A percentile compares a stretch with the other conserved stretches of the same genome.
These are phyloP conservation scores for Hemicentrotus pulcherrimus DNA, from an alignment of 35 echinoderm and acorn worm species.

Conservation along the genomic window DNA sequence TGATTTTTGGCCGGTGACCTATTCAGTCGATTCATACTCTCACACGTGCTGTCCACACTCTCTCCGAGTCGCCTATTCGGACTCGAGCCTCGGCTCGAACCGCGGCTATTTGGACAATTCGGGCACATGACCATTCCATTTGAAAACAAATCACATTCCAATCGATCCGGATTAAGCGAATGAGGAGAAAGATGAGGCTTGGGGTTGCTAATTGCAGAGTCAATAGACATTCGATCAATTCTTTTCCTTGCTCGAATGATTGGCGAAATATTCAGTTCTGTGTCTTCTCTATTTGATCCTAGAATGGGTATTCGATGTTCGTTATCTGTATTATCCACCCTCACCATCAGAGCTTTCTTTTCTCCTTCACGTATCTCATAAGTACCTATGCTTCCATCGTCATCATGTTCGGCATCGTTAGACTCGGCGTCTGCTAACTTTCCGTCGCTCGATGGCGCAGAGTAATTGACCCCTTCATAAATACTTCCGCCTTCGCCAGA, in stretches of 20 bases:
- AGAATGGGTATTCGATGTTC: neutral
- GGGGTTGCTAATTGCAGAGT: neutral
- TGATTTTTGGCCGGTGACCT: slow-evolving; percentile 37
- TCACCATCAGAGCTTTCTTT: slow-evolving; percentile 27
- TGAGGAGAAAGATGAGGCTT: slow-evolving; percentile 22
- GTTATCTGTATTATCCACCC: neutral
- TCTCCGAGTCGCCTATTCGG: slow-evolving; percentile 3
- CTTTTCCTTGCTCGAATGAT: neutral
- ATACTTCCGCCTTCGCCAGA: slow-evolving; percentile 2
- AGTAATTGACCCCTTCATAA: slow-evolving; percentile 29
- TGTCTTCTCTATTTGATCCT: neutral
- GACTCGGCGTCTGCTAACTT: slow-evolving; percentile 36
- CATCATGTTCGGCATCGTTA: slow-evolving; percentile 34
- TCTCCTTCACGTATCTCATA: slow-evolving; percentile 3
- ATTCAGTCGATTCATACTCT: slow-evolving; percentile 44
- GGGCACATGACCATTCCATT: slow-evolving; percentile 52
- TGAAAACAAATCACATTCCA: slow-evolving; percentile 47
- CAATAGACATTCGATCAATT: slow-evolving; percentile 27
- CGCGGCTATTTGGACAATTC: slow-evolving; percentile 33
- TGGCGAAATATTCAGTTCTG: slow-evolving; percentile 14
- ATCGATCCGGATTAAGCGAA: slow-evolving; percentile 13
- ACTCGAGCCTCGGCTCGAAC: slow-evolving; percentile 37
- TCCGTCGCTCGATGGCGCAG: slow-evolving; percentile 31
- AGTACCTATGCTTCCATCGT: slow-evolving; percentile 3
- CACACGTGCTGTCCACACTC: neutral